Conservation (phyloP, 2,888 invertebrate genomes). For the Arrhopalites spinosus region DNA sequence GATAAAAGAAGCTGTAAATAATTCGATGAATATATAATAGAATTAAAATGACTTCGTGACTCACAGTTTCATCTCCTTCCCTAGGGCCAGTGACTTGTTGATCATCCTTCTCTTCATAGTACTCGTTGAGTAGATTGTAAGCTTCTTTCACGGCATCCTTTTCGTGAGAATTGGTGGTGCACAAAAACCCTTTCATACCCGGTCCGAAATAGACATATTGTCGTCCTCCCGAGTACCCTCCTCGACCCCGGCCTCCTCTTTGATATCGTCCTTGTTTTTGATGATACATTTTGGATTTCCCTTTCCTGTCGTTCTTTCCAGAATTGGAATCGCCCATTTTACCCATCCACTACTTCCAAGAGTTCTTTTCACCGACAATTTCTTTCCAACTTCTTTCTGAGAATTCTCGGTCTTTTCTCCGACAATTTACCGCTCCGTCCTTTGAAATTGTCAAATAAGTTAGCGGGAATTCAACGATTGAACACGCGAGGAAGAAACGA, state of each 20-base stretch:
- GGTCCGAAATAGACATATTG: not conserved
- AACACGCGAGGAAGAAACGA: too few relatives aligned
- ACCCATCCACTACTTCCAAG: slow-evolving; percentile 12
- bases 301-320: not conserved
- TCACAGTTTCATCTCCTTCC: too few relatives aligned
- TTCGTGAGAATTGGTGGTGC: slow-evolving; percentile 33
- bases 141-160: slow-evolving; percentile 39
- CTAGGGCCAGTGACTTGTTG: too few relatives aligned
- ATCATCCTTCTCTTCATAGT: slow-evolving; percentile 11
- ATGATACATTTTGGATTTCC: slow-evolving; percentile 26
- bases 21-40: too few relatives aligned
- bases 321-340: not conserved
- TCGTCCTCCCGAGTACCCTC: not conserved
- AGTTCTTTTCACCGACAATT: not conserved
- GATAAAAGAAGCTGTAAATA: too few relatives aligned
- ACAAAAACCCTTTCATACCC: slow-evolving; percentile 25
- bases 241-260: slow-evolving; percentile 7
- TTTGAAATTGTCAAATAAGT: too few relatives aligned
- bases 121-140: slow-evolving; percentile 41
- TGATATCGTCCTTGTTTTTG: slow-evolving; percentile 21
- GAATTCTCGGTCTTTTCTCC: too few relatives aligned
- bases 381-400: too few relatives aligned
- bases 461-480: too few relatives aligned
- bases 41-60: too few relatives aligned
- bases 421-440: too few relatives aligned